Evolutionary conservation across 2,113 vertebrate genomes (phyloP), one percentile per base, ranked within the genome.

Genomic region (Prionailurus viverrinus): DNA sequence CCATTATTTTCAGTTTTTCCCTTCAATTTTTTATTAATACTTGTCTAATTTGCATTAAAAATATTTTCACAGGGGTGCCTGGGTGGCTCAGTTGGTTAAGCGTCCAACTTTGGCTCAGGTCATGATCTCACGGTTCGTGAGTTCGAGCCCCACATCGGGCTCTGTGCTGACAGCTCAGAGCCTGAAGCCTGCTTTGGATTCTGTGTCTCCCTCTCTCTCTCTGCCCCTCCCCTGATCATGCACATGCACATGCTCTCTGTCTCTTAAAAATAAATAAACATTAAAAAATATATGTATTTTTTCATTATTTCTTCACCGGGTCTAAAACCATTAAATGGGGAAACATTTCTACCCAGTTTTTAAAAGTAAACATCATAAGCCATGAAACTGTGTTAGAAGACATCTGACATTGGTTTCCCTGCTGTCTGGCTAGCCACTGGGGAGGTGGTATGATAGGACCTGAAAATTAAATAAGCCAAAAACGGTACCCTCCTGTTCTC

Each of bases 301-400:
- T 45, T 76, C 16, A 79, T 68, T 91, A 2, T 86, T 93, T 90
- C 23, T 79, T 96, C 21, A 10, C 69, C 7, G 23, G 13, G 4
- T 13, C 92, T 92, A n/a, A 94, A 78, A 1, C 4, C 55, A 76
- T 90, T 96, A 78, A 58, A 19, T 45, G 8, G 21, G 15, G n/a
- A 27, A 89, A 53, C 68, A 79, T 97, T 97, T 95, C 87, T 97
- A 94, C 85, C 86, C 81, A 88, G 91, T 81, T 96, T 87, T 97
- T 89, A 51, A 55, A 87, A 83, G 25, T 79, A 96, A 53, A 68
- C 8, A 61, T 31, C 0, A 16, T 25, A 78, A 80, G 10, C 58
- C 51, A 53, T 11, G 7, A 36, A 15, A 48, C 6, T 71, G 3
- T 63, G 12, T 80, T n/a, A 80, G 16, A 79, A 53, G 33, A 51